Base-by-base conservation (phyloP, 2,113 vertebrate species). In the Eleginops maclovinus region DNA sequence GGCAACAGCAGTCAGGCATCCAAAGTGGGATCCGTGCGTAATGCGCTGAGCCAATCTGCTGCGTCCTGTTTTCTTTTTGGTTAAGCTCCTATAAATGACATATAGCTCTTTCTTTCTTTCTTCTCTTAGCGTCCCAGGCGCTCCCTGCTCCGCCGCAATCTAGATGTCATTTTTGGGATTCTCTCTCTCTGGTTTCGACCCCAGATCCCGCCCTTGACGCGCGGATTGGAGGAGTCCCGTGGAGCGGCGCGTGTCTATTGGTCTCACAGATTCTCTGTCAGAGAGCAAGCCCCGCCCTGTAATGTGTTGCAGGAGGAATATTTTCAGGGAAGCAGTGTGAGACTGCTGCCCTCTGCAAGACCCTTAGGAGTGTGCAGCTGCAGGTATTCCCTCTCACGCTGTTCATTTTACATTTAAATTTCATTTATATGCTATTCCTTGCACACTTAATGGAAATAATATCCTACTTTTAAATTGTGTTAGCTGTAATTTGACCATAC, bases 131-230 rank as follows among this genome's bases (percentile, higher is more conserved):
- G 66, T 81, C 81, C 76, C 86, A 28, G 84, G 81, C 77, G 54
- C 76, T 87, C 84, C 71, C 69, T 79, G 82, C 84, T 87, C 66
- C 76, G 77, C 88, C 84, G 90, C 83, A 89, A 55, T 87, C 87
- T 82, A 89, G 89, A 90, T 93, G 90, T 94, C 91, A 91, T 92
- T 91, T 93, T 93, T 85, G 88, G 88, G 89, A 92, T 91, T 88
- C 88, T 92, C 88, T 91, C 90, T 84, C 87, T 90, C 88, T 63
- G 51, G 84, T 87, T 83, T 86, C 74, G 83, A 80, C 62, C 41
- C n/a, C 4, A 70, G 79, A 61, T 70, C 88, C 90, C 92, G 88
- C 92, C 93, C 79, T 16, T 22, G 12, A 28, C 1, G 21, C 54
- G 62, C 1, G 8, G 78, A 94, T 93, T 93, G 94, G 93, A 24